Conservation (phyloP, 2,113 vertebrate species). For the Pedetes capensis region DNA sequence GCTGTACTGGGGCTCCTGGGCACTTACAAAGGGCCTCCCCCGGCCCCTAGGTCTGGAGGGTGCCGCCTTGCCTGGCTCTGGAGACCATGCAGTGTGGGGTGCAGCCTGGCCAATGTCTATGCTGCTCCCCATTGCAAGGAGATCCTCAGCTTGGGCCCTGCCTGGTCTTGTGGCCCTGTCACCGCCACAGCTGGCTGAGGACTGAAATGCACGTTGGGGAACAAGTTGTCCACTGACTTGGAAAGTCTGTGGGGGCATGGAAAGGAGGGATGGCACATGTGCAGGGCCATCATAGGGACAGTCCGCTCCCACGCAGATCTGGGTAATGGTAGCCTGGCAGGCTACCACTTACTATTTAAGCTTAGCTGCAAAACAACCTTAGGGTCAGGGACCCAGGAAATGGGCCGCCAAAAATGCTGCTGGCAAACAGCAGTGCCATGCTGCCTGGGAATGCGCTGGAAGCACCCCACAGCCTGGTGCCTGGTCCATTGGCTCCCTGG, state of each 20-base stretch:
- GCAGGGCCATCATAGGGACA: fast-evolving
- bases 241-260: not conserved
- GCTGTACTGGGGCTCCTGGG: too few relatives aligned
- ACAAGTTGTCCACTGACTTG: not conserved
- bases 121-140: not conserved
- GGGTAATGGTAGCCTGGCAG: too few relatives aligned
- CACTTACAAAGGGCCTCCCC: not conserved
- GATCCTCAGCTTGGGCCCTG: not conserved
- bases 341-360: too few relatives aligned
- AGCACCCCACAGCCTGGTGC: too few relatives aligned
- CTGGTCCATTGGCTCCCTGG: not conserved
- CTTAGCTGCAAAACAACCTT: not conserved
- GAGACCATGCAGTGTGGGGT: not conserved
- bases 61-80: not conserved
- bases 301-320: too few relatives aligned
- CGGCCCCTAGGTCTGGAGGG: not conserved
- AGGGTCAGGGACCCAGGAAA: not conserved
- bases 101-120: not conserved
- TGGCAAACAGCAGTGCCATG: not conserved
- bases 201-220: not conserved
- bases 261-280: not conserved
- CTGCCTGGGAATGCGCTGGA: not conserved
- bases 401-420: not conserved
- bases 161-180: not conserved
- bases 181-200: not conserved